Evolutionary conservation across 2,888 invertebrate genomes (phyloP), one percentile per base, ranked within the genome.

Genomic region (Ametastegia equiseti): DNA sequence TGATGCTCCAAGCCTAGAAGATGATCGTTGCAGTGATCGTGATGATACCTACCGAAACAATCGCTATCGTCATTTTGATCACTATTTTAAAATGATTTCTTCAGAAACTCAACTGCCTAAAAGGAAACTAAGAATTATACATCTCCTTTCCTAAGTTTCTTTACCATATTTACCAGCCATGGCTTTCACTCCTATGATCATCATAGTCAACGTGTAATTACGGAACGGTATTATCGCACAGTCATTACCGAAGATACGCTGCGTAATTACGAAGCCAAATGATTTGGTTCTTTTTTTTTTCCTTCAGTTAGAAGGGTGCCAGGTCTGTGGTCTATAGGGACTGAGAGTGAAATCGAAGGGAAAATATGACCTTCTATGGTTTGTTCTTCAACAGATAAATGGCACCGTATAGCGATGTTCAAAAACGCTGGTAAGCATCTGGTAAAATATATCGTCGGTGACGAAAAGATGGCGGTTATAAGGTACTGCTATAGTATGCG

Each of bases 391-490:
- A 1, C 1, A 11, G 13, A 30, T 60, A 60, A 30, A 60, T 30
- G 3, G 27, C 9, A 36, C 45, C 27, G 30, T 42, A 30, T 27
- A 65, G 30, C n/a, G n/a, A n/a, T n/a, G n/a, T n/a, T n/a, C n/a
- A 13, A 69, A 11, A 30, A 9, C 13, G 69, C 45, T 23, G 45
- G 23, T 39, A n/a, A 69, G 69, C 69, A 45, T 27, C 27, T 45
- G 69, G 27, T 42, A 45, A 45, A 42, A 45, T 69, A 39, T 65
- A 65, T 65, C n/a, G 36, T 36, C 7, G 27, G 42, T 27, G 30
- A 71, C 42, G 71, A 45, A 27, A 73, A 69, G 69, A 69, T 69
- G 69, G 69, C 69, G 69, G 42, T 11, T 69, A 27, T 69, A 60
- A n/a, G n/a, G n/a, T n/a, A n/a, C n/a, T n/a, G n/a, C n/a, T n/a